A percentile compares a stretch with the other conserved stretches of the same genome.
phyloP scores from a whole-genome alignment of 2,113 vertebrate genomes.

The Salvelinus namaycush region DNA sequence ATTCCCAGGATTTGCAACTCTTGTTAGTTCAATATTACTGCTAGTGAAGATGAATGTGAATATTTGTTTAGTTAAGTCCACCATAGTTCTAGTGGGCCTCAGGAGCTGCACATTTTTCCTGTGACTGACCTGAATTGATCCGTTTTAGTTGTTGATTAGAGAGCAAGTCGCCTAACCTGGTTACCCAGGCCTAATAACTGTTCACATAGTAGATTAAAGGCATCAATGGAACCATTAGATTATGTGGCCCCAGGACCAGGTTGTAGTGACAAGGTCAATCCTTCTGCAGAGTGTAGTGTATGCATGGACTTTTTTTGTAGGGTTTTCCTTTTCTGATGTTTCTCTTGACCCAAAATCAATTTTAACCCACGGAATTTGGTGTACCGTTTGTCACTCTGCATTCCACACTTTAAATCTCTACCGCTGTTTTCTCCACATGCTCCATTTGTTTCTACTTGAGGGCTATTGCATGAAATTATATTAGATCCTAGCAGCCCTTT shows the following conservation, averaged over 20 bases:
- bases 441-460: background rate
- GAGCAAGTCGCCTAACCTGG: background rate
- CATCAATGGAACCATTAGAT: background rate
- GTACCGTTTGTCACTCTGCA: background rate
- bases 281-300: background rate
- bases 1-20: background rate
- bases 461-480: background rate
- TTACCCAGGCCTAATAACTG: constrained; percentile 7
- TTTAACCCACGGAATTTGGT: background rate
- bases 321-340: background rate
- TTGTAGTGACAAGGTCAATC: background rate
- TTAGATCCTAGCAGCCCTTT: background rate
- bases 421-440: background rate
- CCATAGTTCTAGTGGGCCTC: background rate
- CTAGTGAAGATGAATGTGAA: background rate
- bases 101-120: background rate
- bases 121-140: background rate
- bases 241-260: background rate
- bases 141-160: background rate
- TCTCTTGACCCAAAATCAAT: background rate
- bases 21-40: background rate
- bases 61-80: background rate
- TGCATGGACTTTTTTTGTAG: background rate
- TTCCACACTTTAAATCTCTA: background rate
- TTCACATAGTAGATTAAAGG: background rate